Evolutionary conservation across 2,888 invertebrate genomes (phyloP).

Genomic region (Tolmerus cingulatus): DNA sequence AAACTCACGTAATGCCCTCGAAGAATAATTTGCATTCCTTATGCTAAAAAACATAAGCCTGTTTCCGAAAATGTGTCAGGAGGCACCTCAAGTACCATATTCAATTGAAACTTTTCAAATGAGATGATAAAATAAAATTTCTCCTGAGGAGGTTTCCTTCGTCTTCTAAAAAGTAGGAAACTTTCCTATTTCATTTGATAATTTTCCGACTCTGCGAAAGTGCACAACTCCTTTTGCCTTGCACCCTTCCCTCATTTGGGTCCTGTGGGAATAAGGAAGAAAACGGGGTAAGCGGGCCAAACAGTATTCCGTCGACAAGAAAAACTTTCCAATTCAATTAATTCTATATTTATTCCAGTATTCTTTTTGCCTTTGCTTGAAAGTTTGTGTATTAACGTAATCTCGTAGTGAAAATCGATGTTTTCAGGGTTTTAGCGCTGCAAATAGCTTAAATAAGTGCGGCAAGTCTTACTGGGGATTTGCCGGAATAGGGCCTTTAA

Average conservation of each 20-base stretch:
- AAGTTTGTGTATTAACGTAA: background rate
- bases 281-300: background rate
- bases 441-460: background rate
- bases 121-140: slow-evolving; percentile 23
- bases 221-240: background rate
- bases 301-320: background rate
- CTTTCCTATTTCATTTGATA: slow-evolving; percentile 28
- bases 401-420: background rate
- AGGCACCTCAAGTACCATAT: background rate
- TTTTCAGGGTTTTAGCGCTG: background rate
- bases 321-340: slow-evolving; percentile 32
- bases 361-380: background rate
- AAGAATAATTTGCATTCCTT: background rate
- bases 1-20: background rate
- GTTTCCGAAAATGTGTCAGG: background rate
- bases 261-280: background rate
- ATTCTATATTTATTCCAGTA: slow-evolving; percentile 10
- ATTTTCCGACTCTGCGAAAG: background rate
- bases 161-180: background rate
- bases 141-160: background rate
- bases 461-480: background rate
- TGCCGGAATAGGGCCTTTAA: background rate
- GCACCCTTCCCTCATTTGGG: background rate
- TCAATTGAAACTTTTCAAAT: background rate
- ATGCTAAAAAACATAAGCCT: background rate